These are phyloP conservation scores for Platysteira castanea DNA, from an alignment of 2,113 vertebrate genomes.

Conservation along the genomic window DNA sequence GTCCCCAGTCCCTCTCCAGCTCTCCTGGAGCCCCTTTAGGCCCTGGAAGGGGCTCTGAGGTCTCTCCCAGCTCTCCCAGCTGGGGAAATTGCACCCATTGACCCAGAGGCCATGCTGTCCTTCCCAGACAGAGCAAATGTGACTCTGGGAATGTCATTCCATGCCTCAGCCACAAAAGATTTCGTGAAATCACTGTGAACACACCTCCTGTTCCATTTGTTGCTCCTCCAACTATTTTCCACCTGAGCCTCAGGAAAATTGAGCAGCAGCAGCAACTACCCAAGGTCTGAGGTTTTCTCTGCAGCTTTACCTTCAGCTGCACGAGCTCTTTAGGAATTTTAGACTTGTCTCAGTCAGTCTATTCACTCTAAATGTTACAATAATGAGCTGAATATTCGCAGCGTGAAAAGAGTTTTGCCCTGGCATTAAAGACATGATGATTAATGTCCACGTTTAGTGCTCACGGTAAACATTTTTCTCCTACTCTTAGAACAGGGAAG, in stretches of 20 bases:
- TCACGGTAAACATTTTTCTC: slow-evolving; percentile 12
- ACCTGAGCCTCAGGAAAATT: accelerated
- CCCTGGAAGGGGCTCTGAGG: neutral
- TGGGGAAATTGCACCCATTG: neutral
- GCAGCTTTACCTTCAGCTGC: neutral
- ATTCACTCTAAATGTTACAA: neutral
- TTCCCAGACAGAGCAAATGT: neutral
- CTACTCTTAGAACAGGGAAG: slow-evolving; percentile 5
- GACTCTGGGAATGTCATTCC: neutral
- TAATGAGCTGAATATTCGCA: neutral
- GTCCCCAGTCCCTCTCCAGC: neutral
- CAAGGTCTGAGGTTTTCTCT: neutral
- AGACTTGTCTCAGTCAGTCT: neutral
- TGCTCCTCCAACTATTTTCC: neutral
- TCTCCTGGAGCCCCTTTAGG: neutral
- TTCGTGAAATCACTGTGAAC: neutral
- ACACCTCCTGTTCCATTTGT: neutral
- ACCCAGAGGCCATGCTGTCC: neutral
- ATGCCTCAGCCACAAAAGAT: neutral
- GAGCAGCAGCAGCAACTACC: neutral
- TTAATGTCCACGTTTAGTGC: slow-evolving; percentile 1
- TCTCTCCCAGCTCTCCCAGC: neutral
- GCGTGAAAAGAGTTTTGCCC: neutral
- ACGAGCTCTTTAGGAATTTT: neutral
- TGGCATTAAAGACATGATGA: slow-evolving; percentile 19